Evolutionary conservation across 2,797 vertebrate species (phyloP), one percentile per base, ranked within the genome.

Genomic region (Loris lydekkerianus): DNA sequence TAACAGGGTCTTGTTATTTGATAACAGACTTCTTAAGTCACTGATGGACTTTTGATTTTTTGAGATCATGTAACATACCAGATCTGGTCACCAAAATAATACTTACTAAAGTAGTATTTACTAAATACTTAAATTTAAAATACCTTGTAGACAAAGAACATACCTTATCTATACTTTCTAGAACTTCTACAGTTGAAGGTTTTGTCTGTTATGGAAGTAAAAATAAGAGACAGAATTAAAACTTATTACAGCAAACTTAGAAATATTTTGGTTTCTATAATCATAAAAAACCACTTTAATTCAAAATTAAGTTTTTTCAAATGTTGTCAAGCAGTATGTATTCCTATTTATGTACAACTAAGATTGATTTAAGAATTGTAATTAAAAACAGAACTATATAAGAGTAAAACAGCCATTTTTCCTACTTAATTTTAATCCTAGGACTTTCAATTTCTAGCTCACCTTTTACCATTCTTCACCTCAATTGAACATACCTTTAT

Each of bases 81-180:
- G 34, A 82, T 73, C 34, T 82, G 27, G 53, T 77, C 89, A 91
- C 67, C 56, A 94, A 95, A 96, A 87, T 81, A 91, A 81, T 56
- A 88, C 63, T 82, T 40, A 97, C 5, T 88, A 89, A 96, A 91
- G 78, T 93, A 93, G 78, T 87, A 95, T 75, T 94, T 94, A 82
- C 6, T 40, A 93, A 90, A 92, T 29, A 89, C 27, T n/a, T 86
- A 92, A 92, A 86, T 95, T 94, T 94, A 83, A 97, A 69, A 95
- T 49, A 84, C 83, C 43, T 53, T 60, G 96, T 23, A 93, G 37
- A 1, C 43, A 97, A 98, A 97, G 86, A 80, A 97, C 97, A 82
- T 99, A 99, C 99, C 99, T 99, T 99, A 98, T 99, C 99, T 96
- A 99, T 99, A 98, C 99, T 99, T 98, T 99, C 99, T 98, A 99